Evolutionary conservation across 2,797 vertebrate species (phyloP).

Genomic region (Moxostoma hubbsi): DNA sequence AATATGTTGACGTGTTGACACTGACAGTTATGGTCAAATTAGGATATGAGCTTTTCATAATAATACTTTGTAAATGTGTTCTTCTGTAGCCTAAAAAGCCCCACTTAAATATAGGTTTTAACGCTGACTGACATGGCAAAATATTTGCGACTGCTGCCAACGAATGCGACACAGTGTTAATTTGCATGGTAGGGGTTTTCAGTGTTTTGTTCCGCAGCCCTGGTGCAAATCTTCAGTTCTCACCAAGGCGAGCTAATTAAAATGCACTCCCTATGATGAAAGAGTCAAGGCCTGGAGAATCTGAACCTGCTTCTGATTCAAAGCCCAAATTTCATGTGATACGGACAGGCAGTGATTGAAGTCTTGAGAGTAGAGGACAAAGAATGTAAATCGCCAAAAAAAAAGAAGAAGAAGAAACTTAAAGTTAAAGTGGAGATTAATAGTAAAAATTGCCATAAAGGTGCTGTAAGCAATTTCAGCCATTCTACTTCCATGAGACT

Average conservation of each 20-base stretch:
- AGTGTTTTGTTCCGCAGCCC: conserved; percentile 65
- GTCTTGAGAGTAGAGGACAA: conserved; percentile 59
- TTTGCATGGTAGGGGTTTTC: conserved; percentile 62
- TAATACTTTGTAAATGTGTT: neutral
- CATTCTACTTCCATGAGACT: too few relatives aligned
- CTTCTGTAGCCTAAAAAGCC: neutral
- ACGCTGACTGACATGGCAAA: conserved; percentile 47
- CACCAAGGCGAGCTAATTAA: conserved; percentile 71
- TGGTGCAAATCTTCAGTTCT: conserved; percentile 63
- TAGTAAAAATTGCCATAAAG: too few relatives aligned
- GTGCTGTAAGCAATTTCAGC: too few relatives aligned
- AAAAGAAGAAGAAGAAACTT: too few relatives aligned
- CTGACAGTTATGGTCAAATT: neutral
- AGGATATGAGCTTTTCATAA: neutral
- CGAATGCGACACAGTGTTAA: conserved; percentile 61
- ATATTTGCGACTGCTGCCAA: conserved; percentile 64
- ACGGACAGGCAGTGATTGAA: conserved; percentile 75
- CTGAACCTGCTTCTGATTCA: conserved; percentile 77
- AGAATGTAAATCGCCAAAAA: too few relatives aligned
- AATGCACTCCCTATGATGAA: conserved; percentile 70
- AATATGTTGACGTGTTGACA: neutral
- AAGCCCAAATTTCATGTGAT: conserved; percentile 71
- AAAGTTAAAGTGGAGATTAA: too few relatives aligned
- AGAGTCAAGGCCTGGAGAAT: conserved; percentile 68
- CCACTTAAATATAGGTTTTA: conserved; percentile 3